Evolutionary conservation across 2,888 invertebrate genomes (phyloP).

Genomic region (Drosophila niveifrons): DNA sequence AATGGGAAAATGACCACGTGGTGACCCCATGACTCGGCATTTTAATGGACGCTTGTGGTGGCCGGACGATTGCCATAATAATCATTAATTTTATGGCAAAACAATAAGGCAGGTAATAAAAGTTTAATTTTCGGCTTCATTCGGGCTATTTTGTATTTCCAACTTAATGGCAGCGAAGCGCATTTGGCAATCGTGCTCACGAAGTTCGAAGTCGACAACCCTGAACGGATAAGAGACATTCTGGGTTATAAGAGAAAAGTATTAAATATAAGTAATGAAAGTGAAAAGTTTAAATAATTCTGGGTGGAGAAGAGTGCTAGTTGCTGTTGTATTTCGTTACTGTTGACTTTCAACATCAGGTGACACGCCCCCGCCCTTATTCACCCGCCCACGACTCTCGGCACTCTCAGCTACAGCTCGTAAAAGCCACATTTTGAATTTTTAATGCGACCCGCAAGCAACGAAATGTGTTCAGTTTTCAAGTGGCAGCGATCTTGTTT

Average conservation of each 20-base stretch:
- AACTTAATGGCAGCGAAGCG: slow-evolving; percentile 52
- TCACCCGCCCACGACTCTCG: slow-evolving; percentile 3
- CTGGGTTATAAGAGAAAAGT: slow-evolving; percentile 29
- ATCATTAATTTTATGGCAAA: slow-evolving; percentile 81
- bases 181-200: not conserved
- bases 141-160: slow-evolving; percentile 31
- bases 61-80: slow-evolving; percentile 75
- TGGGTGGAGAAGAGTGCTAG: slow-evolving; percentile 25
- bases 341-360: slow-evolving; percentile 44
- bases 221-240: slow-evolving; percentile 18
- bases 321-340: slow-evolving; percentile 22
- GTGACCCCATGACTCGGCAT: slow-evolving; percentile 37
- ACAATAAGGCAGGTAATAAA: slow-evolving; percentile 82
- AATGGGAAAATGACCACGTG: slow-evolving; percentile 40
- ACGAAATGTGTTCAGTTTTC: slow-evolving; percentile 64
- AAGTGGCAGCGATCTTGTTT: slow-evolving; percentile 78
- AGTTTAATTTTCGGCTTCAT: slow-evolving; percentile 71
- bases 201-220: slow-evolving; percentile 10
- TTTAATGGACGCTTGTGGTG: slow-evolving; percentile 74
- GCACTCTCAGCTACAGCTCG: slow-evolving; percentile 39
- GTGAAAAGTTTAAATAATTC: slow-evolving; percentile 71
- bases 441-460: slow-evolving; percentile 59
- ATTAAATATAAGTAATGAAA: slow-evolving; percentile 72
- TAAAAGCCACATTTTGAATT: slow-evolving; percentile 76
- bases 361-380: slow-evolving; percentile 18